phyloP scores from a whole-genome alignment of 2,113 vertebrate species.

The Antechinus flavipes region DNA sequence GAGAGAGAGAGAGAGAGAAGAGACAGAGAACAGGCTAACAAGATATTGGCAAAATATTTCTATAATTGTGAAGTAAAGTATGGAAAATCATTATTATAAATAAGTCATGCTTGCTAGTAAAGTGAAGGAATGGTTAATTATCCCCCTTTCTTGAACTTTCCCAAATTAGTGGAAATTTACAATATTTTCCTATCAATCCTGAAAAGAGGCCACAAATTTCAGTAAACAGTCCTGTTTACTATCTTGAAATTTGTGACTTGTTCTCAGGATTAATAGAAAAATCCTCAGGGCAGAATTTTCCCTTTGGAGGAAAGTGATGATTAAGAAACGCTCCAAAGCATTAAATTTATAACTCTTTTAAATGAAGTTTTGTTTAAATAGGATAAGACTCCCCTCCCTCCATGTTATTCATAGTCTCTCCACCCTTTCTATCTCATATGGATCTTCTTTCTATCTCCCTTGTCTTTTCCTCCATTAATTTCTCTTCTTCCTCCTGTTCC shows the following conservation, averaged over 20 bases:
- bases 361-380: not conserved
- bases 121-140: not conserved
- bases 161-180: not conserved
- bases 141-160: not conserved
- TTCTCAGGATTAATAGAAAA: no score
- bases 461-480: not conserved
- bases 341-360: not conserved
- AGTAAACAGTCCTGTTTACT: not conserved
- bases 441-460: not conserved
- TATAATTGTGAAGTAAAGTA: not conserved
- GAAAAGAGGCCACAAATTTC: not conserved
- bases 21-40: not conserved
- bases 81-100: not conserved
- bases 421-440: not conserved
- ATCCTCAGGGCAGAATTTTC: not conserved
- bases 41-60: not conserved
- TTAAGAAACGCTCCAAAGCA: not conserved
- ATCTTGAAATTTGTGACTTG: not conserved
- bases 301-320: conserved; percentile 14
- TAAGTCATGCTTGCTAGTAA: not conserved
- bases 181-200: conserved; percentile 2
- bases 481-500: not conserved
- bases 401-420: not conserved
- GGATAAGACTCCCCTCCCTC: not conserved
- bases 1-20: no score